Base-by-base conservation (phyloP, 1,140 invertebrate species). In the Drosophila aff. region DNA sequence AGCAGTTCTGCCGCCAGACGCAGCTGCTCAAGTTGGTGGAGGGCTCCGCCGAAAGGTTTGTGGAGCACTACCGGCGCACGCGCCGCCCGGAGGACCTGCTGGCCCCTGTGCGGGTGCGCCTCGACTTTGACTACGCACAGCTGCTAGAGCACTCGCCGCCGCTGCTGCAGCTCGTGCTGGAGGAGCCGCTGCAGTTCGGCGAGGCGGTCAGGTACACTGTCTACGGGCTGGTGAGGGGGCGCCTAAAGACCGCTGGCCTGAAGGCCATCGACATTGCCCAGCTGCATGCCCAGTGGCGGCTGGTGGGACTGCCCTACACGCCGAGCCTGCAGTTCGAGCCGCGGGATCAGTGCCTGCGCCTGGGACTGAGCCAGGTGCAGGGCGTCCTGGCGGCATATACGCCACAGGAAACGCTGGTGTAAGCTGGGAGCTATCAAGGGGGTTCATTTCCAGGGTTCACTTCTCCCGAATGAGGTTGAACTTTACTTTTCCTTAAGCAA, bases 311-410 rank as follows among this genome's bases (percentile, higher is more conserved):
- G 49, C 91, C 91, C 21, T 52, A 61, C 4, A 90, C 86, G n/a
- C 41, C 64, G 23, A 43, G 64, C 50, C 68, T 92, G 6, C 46
- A 72, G 5, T 92, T 82, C 31, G 61, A 83, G 38, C 82, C 81
- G 0, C 36, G 50, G 8, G 57, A 76, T 5, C 57, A 79, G 41
- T 44, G 23, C 18, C 79, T 61, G 49, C 91, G 60, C 3, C 50
- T 79, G 9, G 85, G 85, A 2, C 23, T 92, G 10, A 49, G 76
- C 8, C 41, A 79, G 40, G 44, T 92, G 2, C 72, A 69, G 43
- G 91, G 91, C 47, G 80, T 92, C 9, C 57, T 92, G n/a, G 81
- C 85, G 8, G 91, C 91, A 1, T 81, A 74, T 18, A 91, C 91
- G 18, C 76, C 79, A 0, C 61, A 60, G 2, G 85, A 91, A 31